Percentiles rank a stretch among this genome's conserved stretches.
Evolutionary conservation across 1,140 invertebrate species (phyloP).

Genomic region (Papilio machaon): DNA sequence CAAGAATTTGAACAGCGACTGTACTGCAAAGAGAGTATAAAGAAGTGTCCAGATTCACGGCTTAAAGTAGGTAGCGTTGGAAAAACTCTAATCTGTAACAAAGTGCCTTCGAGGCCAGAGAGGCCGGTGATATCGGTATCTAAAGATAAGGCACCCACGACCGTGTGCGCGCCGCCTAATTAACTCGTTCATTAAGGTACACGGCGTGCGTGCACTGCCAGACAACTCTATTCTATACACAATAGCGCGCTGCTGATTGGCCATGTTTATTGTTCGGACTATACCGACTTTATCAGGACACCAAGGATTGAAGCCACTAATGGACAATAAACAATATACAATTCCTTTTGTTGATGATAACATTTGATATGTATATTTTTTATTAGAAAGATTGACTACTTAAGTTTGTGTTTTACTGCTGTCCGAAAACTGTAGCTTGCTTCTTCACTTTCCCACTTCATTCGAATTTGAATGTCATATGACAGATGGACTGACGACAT

Average conservation of each 20-base stretch:
- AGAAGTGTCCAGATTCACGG: slow-evolving; percentile 26
- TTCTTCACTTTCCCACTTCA: no score
- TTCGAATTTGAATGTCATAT: no score
- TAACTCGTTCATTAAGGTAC: slow-evolving; percentile 55
- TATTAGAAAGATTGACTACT: no score
- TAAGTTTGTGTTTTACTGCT: no score
- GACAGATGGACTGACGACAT: no score
- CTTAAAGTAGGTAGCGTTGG: slow-evolving; percentile 29
- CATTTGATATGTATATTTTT: neutral
- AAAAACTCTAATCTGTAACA: slow-evolving; percentile 38
- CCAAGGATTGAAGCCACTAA: neutral
- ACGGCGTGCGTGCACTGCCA: slow-evolving; percentile 24
- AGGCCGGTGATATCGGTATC: slow-evolving; percentile 50
- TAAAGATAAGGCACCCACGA: slow-evolving; percentile 46
- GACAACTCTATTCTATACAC: slow-evolving; percentile 21
- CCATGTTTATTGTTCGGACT: slow-evolving; percentile 17
- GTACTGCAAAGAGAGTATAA: neutral
- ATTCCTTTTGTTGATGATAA: neutral
- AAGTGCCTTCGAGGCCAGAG: slow-evolving; percentile 30
- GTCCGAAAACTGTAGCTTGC: neutral
- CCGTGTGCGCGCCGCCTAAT: slow-evolving; percentile 46
- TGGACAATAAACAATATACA: neutral
- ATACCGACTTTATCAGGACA: slow-evolving; percentile 5
- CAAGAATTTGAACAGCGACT: neutral
- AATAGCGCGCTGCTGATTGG: slow-evolving; percentile 8